phyloP scores from a whole-genome alignment of 2,888 invertebrate genomes.

The Noctua fimbriata region DNA sequence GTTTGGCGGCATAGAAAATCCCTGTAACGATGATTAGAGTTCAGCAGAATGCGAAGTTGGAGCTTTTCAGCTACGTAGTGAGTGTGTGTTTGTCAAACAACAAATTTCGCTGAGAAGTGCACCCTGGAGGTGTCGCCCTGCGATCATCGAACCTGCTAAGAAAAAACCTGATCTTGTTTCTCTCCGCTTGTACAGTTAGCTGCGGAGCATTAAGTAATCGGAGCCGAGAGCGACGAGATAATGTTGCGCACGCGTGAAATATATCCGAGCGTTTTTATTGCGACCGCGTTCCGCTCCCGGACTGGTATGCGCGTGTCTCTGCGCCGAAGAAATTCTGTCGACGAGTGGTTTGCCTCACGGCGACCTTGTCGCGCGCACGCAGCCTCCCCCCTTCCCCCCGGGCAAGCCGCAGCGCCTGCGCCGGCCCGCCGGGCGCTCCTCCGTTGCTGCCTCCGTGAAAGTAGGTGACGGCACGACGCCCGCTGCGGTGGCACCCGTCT shows the following conservation, averaged over 20 bases:
- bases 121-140: constrained; percentile 79
- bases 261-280: constrained; percentile 89
- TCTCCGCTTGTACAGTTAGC: constrained; percentile 87
- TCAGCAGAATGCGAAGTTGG: background rate
- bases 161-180: constrained; percentile 89
- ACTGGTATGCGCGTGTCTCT: constrained; percentile 86
- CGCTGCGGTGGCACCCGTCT: constrained; percentile 75
- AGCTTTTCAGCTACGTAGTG: constrained; percentile 14
- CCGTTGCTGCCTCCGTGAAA: constrained; percentile 84
- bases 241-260: constrained; percentile 90
- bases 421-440: constrained; percentile 70
- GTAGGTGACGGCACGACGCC: constrained; percentile 83
- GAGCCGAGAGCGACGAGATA: constrained; percentile 88
- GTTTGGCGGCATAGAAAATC: background rate
- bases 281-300: constrained; percentile 86
- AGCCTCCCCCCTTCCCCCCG: constrained; percentile 71
- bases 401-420: constrained; percentile 64
- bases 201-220: constrained; percentile 89
- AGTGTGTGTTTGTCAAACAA: constrained; percentile 40
- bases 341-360: constrained; percentile 89
- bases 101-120: constrained; percentile 71
- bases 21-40: background rate
- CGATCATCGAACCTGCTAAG: constrained; percentile 86
- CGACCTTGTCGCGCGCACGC: constrained; percentile 86
- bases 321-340: constrained; percentile 87